Evolutionary conservation across 2,797 vertebrate species (phyloP).

Genomic region (Myotis planiceps): DNA sequence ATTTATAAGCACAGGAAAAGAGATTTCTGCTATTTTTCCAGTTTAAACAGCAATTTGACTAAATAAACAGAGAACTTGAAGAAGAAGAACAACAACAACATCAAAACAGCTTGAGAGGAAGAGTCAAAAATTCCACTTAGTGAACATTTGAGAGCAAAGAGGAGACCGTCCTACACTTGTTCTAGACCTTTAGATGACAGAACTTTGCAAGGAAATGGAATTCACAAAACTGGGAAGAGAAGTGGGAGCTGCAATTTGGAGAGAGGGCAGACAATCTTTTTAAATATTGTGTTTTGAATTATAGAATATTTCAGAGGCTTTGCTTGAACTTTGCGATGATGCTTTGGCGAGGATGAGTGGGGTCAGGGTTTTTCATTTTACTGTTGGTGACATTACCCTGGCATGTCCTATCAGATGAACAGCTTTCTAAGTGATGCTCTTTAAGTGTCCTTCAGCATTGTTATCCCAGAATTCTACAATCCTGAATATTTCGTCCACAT

Average conservation of each 20-base stretch:
- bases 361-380: neutral
- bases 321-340: neutral
- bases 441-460: neutral
- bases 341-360: neutral
- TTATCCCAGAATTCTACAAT: neutral
- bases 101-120: neutral
- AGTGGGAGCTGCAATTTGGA: neutral
- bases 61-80: constrained; percentile 40
- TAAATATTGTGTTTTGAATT: neutral
- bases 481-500: neutral
- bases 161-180: neutral
- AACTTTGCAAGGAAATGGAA: neutral
- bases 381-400: neutral
- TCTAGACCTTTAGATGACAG: neutral
- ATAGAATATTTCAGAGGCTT: neutral
- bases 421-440: neutral
- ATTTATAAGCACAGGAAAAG: constrained; percentile 33
- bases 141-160: neutral
- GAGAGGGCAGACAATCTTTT: neutral
- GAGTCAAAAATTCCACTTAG: neutral
- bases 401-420: neutral
- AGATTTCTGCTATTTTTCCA: constrained; percentile 1
- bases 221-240: neutral
- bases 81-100: neutral
- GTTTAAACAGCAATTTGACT: constrained; percentile 24